Evolutionary conservation across 1,140 invertebrate species (phyloP).

Genomic region (Pseudobourletiella spinata): DNA sequence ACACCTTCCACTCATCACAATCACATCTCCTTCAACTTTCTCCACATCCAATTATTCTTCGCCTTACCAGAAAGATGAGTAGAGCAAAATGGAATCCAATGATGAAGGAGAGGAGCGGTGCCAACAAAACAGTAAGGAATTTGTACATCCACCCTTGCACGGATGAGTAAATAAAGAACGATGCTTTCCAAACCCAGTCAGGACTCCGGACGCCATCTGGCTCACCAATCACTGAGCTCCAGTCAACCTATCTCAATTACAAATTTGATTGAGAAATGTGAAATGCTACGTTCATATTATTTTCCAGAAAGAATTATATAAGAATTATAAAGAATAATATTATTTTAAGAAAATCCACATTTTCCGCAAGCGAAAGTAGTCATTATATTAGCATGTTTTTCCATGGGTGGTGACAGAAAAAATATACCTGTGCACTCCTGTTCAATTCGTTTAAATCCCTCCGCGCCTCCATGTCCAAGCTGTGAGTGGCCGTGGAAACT

Average conservation of each 20-base stretch:
- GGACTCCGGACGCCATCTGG: conserved; percentile 20
- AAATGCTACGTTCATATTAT: background rate
- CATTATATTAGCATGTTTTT: background rate
- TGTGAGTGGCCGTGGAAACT: background rate
- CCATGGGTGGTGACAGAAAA: background rate
- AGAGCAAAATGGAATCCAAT: conserved; percentile 21
- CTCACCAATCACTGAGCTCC: conserved; percentile 18
- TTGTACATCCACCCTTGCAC: conserved; percentile 26
- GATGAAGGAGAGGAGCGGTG: conserved; percentile 19
- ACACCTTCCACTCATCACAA: too few species aligned
- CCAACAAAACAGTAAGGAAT: conserved; percentile 16
- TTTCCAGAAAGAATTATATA: background rate
- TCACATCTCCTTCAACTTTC: too few species aligned
- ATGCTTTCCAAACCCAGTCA: conserved; percentile 21
- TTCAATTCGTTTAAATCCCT: conserved; percentile 19
- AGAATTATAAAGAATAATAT: background rate
- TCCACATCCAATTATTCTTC: too few species aligned
- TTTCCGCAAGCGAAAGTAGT: background rate
- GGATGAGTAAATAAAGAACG: conserved; percentile 2
- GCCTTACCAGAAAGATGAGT: conserved; percentile 28
- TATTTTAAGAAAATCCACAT: background rate
- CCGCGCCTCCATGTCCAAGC: background rate
- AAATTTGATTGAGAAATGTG: background rate
- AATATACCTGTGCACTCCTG: conserved; percentile 5
- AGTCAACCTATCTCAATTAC: conserved; percentile 9